Evolutionary conservation across 2,797 vertebrate genomes (phyloP).

Genomic region (Leptodactylus fallax): DNA sequence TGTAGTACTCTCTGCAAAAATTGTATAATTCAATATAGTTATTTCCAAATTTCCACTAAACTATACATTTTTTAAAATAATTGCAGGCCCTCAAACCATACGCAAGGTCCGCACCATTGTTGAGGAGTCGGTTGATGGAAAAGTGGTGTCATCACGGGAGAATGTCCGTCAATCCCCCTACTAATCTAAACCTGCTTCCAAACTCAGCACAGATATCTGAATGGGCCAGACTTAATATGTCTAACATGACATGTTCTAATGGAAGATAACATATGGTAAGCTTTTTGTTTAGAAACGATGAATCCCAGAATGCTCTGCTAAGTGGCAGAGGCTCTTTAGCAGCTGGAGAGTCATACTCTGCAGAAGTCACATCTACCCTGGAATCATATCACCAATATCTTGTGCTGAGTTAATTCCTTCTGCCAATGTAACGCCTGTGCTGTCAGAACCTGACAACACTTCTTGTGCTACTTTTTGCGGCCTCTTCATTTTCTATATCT

Average conservation of each 20-base stretch:
- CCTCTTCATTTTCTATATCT: slow-evolving; percentile 21
- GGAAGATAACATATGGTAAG: too few species aligned
- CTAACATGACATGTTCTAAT: background rate
- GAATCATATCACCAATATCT: background rate
- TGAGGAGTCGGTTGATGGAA: slow-evolving; percentile 76
- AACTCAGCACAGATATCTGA: slow-evolving; percentile 4
- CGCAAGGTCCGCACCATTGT: slow-evolving; percentile 74
- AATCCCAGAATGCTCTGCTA: background rate
- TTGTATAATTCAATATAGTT: background rate
- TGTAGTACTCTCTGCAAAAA: background rate
- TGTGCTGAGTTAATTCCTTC: slow-evolving; percentile 4
- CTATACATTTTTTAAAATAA: background rate
- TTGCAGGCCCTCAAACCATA: slow-evolving; percentile 69
- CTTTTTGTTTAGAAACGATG: background rate
- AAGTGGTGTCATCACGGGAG: slow-evolving; percentile 76
- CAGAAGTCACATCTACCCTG: background rate
- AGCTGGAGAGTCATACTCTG: background rate
- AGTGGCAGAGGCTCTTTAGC: background rate
- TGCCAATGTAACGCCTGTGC: slow-evolving; percentile 6
- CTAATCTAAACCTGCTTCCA: slow-evolving; percentile 59
- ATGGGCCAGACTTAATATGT: background rate
- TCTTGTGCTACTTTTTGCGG: background rate
- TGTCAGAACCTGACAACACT: background rate
- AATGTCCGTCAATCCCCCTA: slow-evolving; percentile 72
- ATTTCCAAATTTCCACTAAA: background rate